Evolutionary conservation across 2,113 vertebrate genomes (phyloP), one percentile per base, ranked within the genome.

Genomic region (Trogon surrucura): DNA sequence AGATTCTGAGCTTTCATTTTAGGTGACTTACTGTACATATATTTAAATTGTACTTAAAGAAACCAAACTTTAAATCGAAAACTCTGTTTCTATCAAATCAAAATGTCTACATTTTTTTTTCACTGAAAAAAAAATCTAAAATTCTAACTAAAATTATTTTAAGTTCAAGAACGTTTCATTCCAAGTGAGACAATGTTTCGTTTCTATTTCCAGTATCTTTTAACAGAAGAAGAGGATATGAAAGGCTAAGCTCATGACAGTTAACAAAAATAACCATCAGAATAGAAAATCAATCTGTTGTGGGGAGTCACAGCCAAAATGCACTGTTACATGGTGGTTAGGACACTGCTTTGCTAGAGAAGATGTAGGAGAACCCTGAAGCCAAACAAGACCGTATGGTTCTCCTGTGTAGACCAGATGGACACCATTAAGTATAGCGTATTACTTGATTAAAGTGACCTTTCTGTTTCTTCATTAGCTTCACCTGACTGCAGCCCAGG

Each of bases 241-340:
- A 79, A 85, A 96, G 45, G 41, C 85, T 88, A 60, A 91, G 48
- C 29, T 87, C 26, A 61, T 79, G 53, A 44, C 61, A 88, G 51
- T 62, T 89, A 82, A 82, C 70, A 85, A 58, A 89, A 94, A 89
- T 93, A 93, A 65, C 81, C 14, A 48, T 79, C 32, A 82, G 53
- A 64, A 19, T 10, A 85, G 71, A 72, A 77, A 75, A 90, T 90
- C 57, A 79, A 5, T 80, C 74, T 74, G 5, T 82, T 67, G 32
- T 56, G 34, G 41, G 70, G 88, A 23, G 71, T 83, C 78, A 56
- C 41, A 81, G 44, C 69, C 38, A 79, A 89, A 91, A 78, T 32
- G 21, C 1, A 3, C 65, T 71, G 56, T 67, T 41, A 32, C 0
- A 0, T 84, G 73, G 53, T 81, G 25, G 9, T 78, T 87, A 86